These are phyloP conservation scores for Montipora cactus DNA, from an alignment of 64 coral and sea anemone species.

Conservation along the genomic window DNA sequence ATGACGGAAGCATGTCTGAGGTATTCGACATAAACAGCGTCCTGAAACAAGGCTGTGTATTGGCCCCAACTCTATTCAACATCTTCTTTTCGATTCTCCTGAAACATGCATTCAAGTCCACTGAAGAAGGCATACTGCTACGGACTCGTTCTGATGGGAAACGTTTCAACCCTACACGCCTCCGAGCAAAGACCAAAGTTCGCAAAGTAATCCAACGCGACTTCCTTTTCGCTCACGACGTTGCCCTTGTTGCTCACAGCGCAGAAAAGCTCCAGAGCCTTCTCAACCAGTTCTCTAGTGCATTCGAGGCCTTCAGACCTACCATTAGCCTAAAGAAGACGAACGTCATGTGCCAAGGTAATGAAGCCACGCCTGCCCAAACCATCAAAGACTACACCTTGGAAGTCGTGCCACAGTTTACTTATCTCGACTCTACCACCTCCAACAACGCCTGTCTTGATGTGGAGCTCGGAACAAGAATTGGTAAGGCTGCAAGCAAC, in stretches of 20 bases:
- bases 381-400: conserved; percentile 6
- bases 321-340: background rate
- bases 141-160: background rate
- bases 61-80: conserved; percentile 7
- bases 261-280: background rate
- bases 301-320: background rate
- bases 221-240: background rate
- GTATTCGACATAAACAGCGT: conserved; percentile 4
- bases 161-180: background rate
- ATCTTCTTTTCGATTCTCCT: background rate
- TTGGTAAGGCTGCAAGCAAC: no score
- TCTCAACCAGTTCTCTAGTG: background rate
- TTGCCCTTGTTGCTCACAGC: background rate
- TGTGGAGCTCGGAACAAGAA: no score
- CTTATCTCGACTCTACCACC: conserved; percentile 18
- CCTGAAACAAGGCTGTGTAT: conserved; percentile 29
- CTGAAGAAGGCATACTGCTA: no score
- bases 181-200: background rate
- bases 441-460: background rate
- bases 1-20: background rate
- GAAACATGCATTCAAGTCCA: no score
- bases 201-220: background rate
- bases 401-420: conserved; percentile 20
- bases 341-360: background rate
- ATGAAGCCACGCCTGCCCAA: background rate